A percentile compares a stretch with the other conserved stretches of the same genome.
Evolutionary conservation across 1,140 invertebrate species (phyloP).

Genomic region (Andrena cerasifolii): DNA sequence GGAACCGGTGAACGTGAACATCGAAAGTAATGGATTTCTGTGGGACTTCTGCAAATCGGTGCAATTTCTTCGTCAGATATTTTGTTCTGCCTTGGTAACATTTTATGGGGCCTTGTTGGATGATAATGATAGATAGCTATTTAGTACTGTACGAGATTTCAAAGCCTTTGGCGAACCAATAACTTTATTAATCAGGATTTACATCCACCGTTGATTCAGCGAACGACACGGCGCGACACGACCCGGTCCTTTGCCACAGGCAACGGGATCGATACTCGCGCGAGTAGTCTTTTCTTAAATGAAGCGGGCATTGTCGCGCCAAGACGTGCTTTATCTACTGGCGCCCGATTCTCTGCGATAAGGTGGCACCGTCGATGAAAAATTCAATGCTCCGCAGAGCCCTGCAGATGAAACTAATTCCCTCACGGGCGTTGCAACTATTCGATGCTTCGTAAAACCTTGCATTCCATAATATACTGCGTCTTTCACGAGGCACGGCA

Average conservation of each 20-base stretch:
- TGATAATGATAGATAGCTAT: neutral
- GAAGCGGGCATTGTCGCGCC: slow-evolving; percentile 53
- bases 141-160: neutral
- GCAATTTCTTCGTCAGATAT: neutral
- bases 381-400: slow-evolving; percentile 8
- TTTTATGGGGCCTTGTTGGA: neutral
- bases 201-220: slow-evolving; percentile 45
- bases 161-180: slow-evolving; percentile 15
- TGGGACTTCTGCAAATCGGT: too few species aligned
- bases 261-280: slow-evolving; percentile 51
- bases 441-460: neutral
- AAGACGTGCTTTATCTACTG: slow-evolving; percentile 59
- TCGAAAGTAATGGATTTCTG: too few species aligned
- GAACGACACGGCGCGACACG: slow-evolving; percentile 17
- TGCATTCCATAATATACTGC: neutral
- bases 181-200: slow-evolving; percentile 53
- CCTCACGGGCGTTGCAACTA: neutral
- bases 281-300: slow-evolving; percentile 46
- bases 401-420: slow-evolving; percentile 45
- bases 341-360: slow-evolving; percentile 37
- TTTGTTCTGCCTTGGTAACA: neutral
- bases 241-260: slow-evolving; percentile 17
- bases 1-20: too few species aligned
- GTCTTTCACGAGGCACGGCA: neutral
- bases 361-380: slow-evolving; percentile 12